phyloP scores from a whole-genome alignment of 2,888 invertebrate species.

The Eristalis pertinax region DNA sequence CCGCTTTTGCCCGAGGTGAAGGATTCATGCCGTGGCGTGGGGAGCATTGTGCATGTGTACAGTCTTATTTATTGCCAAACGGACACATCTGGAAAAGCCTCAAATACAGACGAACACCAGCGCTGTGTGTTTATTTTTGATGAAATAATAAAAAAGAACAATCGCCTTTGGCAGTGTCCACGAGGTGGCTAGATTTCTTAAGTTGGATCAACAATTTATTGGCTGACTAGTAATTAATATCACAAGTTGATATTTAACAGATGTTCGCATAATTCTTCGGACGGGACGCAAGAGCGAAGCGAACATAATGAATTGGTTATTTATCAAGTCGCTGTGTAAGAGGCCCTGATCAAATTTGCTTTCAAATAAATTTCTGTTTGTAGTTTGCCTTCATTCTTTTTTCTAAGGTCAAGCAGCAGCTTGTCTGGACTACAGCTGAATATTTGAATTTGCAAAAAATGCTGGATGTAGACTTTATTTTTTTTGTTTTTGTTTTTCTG shows the following conservation, averaged over 20 bases:
- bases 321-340: neutral
- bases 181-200: neutral
- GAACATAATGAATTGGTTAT: neutral
- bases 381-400: neutral
- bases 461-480: too few relatives aligned
- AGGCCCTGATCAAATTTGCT: neutral
- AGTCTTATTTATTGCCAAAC: neutral
- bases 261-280: neutral
- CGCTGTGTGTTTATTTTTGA: neutral
- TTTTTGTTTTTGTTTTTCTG: too few relatives aligned
- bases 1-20: neutral
- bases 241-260: slow-evolving; percentile 1
- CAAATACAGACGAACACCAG: neutral
- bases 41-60: neutral
- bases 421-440: too few relatives aligned
- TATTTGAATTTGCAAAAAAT: too few relatives aligned
- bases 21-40: neutral
- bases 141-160: neutral
- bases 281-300: neutral
- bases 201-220: neutral
- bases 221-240: neutral
- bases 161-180: neutral
- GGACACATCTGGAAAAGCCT: slow-evolving; percentile 10
- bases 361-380: neutral
- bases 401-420: neutral